Evolutionary conservation across 2,797 vertebrate species (phyloP).

Genomic region (Melanotaenia nigrans): DNA sequence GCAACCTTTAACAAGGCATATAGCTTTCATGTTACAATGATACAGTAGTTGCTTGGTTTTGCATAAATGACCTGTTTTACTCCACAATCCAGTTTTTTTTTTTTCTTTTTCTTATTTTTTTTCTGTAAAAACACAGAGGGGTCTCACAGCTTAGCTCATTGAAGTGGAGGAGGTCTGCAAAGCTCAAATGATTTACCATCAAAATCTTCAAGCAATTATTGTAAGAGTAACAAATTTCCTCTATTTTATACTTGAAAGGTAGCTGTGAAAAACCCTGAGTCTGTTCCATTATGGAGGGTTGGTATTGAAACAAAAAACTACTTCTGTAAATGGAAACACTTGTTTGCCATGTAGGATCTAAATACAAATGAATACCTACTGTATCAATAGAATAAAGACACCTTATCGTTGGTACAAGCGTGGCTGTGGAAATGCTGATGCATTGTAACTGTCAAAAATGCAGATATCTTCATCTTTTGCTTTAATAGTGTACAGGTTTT

Average conservation of each 20-base stretch:
- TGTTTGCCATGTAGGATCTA: background rate
- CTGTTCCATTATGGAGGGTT: constrained; percentile 5
- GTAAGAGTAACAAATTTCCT: constrained; percentile 13
- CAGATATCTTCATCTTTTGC: background rate
- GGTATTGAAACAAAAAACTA: background rate
- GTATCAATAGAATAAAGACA: background rate
- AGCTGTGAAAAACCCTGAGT: constrained; percentile 3
- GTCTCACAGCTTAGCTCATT: constrained; percentile 22
- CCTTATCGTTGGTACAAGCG: background rate
- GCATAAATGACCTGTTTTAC: constrained; percentile 42
- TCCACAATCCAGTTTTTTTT: constrained; percentile 33
- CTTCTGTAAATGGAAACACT: background rate
- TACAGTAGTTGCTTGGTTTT: constrained; percentile 59
- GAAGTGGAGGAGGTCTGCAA: constrained; percentile 20
- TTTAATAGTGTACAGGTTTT: background rate
- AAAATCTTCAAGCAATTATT: constrained; percentile 42
- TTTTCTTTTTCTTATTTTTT: no score
- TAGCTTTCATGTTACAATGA: constrained; percentile 62
- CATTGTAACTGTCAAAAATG: background rate
- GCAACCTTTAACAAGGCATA: constrained; percentile 73
- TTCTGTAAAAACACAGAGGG: constrained; percentile 26
- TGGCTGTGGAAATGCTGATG: background rate
- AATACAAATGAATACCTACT: background rate
- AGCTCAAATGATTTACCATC: constrained; percentile 25
- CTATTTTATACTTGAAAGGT: background rate